These are phyloP conservation scores for Entomobrya multifasciata DNA, from an alignment of 2,888 invertebrate genomes.

Conservation along the genomic window DNA sequence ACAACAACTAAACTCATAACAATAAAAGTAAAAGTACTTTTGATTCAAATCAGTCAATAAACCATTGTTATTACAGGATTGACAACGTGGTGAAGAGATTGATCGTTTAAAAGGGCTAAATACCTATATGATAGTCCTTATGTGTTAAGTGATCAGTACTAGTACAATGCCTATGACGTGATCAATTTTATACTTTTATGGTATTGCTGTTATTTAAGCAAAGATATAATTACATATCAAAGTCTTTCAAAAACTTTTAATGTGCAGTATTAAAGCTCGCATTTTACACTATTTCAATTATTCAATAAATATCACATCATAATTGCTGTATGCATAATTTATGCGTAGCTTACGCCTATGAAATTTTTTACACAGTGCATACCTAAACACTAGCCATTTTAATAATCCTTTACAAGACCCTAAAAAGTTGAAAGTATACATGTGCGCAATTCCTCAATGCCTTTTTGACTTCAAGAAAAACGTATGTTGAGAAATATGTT, in stretches of 20 bases:
- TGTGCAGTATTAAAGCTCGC: slow-evolving; percentile 49
- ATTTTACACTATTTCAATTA: slow-evolving; percentile 26
- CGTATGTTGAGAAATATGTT: slow-evolving; percentile 16
- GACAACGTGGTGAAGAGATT: slow-evolving; percentile 28
- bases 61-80: not conserved
- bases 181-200: slow-evolving; percentile 28
- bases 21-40: slow-evolving; percentile 3
- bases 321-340: not conserved
- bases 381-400: not conserved
- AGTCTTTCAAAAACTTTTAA: slow-evolving; percentile 57
- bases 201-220: slow-evolving; percentile 35
- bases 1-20: not conserved
- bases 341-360: too few species aligned
- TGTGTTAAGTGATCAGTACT: slow-evolving; percentile 26
- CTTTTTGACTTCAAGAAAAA: slow-evolving; percentile 47
- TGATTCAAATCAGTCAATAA: not conserved
- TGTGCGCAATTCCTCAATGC: slow-evolving; percentile 57
- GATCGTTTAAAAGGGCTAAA: slow-evolving; percentile 33
- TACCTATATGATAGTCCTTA: not conserved
- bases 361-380: too few species aligned
- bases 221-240: slow-evolving; percentile 55
- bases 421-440: not conserved
- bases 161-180: slow-evolving; percentile 31
- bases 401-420: slow-evolving; percentile 1
- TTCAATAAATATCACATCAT: not conserved